A percentile compares a stretch with the other conserved stretches of the same genome.
These are phyloP conservation scores for Dorcus parallelipipedus DNA, from an alignment of 2,888 invertebrate genomes.

Conservation along the genomic window DNA sequence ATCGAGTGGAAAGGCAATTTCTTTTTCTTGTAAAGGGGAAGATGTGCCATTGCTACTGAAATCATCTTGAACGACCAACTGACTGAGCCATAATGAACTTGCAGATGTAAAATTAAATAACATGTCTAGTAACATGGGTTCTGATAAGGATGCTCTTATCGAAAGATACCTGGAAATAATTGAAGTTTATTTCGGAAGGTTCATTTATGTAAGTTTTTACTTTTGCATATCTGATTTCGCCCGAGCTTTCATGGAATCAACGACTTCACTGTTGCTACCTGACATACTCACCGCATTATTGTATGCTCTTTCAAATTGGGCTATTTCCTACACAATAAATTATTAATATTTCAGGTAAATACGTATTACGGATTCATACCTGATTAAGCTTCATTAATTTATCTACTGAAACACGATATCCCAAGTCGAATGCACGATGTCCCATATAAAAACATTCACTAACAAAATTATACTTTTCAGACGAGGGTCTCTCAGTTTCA, in stretches of 20 bases:
- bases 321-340: conserved; percentile 53
- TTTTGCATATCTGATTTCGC: conserved; percentile 63
- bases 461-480: conserved; percentile 71
- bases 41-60: conserved; percentile 31
- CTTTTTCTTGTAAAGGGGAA: conserved; percentile 55
- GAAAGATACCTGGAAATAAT: conserved; percentile 61
- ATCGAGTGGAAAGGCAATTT: conserved; percentile 62
- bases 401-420: conserved; percentile 66
- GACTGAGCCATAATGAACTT: conserved; percentile 81
- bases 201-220: conserved; percentile 42
- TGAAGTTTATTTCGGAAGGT: neutral
- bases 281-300: conserved; percentile 61
- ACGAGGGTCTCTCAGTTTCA: conserved; percentile 53
- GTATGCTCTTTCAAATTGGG: conserved; percentile 70
- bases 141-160: conserved; percentile 71
- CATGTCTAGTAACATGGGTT: conserved; percentile 68
- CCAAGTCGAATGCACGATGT: conserved; percentile 81
- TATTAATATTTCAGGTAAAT: neutral
- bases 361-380: conserved; percentile 27
- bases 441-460: conserved; percentile 91
- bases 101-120: conserved; percentile 75
- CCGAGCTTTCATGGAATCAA: conserved; percentile 60
- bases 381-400: conserved; percentile 64
- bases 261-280: conserved; percentile 54
- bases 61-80: conserved; percentile 64